phyloP scores from a whole-genome alignment of 2,113 vertebrate genomes.

The Chionodraco myersi region DNA sequence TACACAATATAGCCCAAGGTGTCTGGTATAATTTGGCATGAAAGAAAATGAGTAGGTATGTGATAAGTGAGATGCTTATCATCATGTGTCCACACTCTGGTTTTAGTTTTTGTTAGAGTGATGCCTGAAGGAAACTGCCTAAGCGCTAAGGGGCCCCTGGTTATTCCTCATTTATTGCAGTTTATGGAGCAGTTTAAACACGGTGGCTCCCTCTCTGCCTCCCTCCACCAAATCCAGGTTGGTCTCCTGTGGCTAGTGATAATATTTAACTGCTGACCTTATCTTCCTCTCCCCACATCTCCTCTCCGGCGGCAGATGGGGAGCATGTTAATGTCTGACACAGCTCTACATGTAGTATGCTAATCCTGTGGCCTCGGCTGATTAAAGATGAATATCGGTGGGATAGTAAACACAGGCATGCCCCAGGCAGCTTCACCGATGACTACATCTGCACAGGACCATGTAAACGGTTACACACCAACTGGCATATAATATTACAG shows the following conservation, averaged over 20 bases:
- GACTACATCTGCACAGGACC: slow-evolving; percentile 59
- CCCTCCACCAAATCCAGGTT: slow-evolving; percentile 46
- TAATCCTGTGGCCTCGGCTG: slow-evolving; percentile 68
- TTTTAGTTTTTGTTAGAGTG: slow-evolving; percentile 19
- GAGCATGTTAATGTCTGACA: slow-evolving; percentile 69
- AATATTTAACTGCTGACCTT: slow-evolving; percentile 81
- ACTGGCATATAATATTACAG: slow-evolving; percentile 50
- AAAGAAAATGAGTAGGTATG: slow-evolving; percentile 9
- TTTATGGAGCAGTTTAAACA: slow-evolving; percentile 69
- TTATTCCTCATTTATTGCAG: slow-evolving; percentile 53
- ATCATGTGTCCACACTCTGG: slow-evolving; percentile 6
- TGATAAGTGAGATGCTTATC: slow-evolving; percentile 34
- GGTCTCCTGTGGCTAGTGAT: slow-evolving; percentile 74
- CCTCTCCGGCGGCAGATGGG: slow-evolving; percentile 39
- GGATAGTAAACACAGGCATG: slow-evolving; percentile 62
- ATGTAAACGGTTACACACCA: slow-evolving; percentile 56
- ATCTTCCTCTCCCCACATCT: slow-evolving; percentile 65
- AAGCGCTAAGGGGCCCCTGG: slow-evolving; percentile 24
- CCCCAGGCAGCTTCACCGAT: slow-evolving; percentile 55
- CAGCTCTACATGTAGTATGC: slow-evolving; percentile 63
- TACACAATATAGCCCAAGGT: background rate
- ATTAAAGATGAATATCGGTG: slow-evolving; percentile 81
- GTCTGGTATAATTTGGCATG: slow-evolving; percentile 6
- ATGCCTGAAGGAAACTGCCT: slow-evolving; percentile 8
- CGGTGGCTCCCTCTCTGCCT: slow-evolving; percentile 36